These are phyloP conservation scores for Platyrinchus mystaceus DNA, from an alignment of 2,797 vertebrate species.

Conservation along the genomic window DNA sequence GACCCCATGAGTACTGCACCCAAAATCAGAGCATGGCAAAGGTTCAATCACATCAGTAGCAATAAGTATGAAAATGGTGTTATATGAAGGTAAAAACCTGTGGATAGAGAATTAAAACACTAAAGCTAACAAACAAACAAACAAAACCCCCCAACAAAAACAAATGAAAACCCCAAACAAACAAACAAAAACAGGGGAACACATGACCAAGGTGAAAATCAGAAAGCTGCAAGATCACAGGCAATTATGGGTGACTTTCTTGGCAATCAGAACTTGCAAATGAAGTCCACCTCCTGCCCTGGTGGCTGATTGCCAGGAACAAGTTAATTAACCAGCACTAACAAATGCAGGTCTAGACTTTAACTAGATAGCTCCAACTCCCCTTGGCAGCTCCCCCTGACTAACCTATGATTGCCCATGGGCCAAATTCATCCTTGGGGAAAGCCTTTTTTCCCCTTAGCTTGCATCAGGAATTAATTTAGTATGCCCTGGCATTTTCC, in stretches of 20 bases:
- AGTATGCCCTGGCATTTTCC: not conserved
- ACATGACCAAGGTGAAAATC: not conserved
- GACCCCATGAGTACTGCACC: not conserved
- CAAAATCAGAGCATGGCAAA: not conserved
- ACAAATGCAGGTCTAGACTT: not conserved
- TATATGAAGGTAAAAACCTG: not conserved
- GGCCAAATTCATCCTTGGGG: not conserved
- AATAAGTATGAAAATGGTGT: not conserved
- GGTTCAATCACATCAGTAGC: not conserved
- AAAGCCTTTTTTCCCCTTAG: not conserved
- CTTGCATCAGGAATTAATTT: not conserved
- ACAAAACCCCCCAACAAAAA: accelerated
- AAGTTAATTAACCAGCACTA: slow-evolving; percentile 52
- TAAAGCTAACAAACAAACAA: accelerated
- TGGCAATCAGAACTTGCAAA: slow-evolving; percentile 24
- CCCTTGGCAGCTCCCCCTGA: not conserved
- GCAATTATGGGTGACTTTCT: slow-evolving; percentile 7
- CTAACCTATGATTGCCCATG: not conserved
- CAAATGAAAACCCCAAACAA: too few species aligned
- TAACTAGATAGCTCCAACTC: not conserved
- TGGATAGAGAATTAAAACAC: not conserved
- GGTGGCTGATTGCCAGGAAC: slow-evolving; percentile 41
- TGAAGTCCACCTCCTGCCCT: slow-evolving; percentile 16
- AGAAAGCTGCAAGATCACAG: not conserved
- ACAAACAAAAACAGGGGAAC: not conserved